These are phyloP conservation scores for Clarias platycephalus DNA, from an alignment of 2,797 vertebrate genomes.

Conservation along the genomic window DNA sequence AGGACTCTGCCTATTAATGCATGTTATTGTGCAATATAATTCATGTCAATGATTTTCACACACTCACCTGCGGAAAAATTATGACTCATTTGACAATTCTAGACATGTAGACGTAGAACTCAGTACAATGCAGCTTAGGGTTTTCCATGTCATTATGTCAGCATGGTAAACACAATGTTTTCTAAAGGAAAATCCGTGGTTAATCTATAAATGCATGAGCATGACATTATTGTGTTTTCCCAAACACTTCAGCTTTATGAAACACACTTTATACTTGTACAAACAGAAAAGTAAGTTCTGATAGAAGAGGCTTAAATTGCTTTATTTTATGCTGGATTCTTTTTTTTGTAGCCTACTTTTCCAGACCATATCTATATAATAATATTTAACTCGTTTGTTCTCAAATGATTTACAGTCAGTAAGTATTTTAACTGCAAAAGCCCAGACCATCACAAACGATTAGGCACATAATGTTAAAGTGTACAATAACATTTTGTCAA, in stretches of 20 bases:
- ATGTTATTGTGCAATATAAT: not conserved
- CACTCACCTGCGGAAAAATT: not conserved
- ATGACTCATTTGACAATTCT: not conserved
- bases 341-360: not conserved
- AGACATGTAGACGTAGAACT: not conserved
- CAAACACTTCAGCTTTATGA: not conserved
- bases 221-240: not conserved
- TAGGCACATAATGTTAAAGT: not conserved
- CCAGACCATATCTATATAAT: not conserved
- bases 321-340: not conserved
- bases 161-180: not conserved
- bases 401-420: not conserved
- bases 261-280: not conserved
- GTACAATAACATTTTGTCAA: not conserved
- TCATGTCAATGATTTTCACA: not conserved
- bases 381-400: not conserved
- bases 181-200: not conserved
- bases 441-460: not conserved
- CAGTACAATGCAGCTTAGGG: not conserved
- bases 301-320: not conserved
- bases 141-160: not conserved
- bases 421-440: not conserved
- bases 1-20: not conserved
- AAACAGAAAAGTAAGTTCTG: not conserved
- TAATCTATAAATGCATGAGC: too few relatives aligned